These are phyloP conservation scores for Melipona beecheii DNA, from an alignment of 2,888 invertebrate genomes.

Conservation along the genomic window DNA sequence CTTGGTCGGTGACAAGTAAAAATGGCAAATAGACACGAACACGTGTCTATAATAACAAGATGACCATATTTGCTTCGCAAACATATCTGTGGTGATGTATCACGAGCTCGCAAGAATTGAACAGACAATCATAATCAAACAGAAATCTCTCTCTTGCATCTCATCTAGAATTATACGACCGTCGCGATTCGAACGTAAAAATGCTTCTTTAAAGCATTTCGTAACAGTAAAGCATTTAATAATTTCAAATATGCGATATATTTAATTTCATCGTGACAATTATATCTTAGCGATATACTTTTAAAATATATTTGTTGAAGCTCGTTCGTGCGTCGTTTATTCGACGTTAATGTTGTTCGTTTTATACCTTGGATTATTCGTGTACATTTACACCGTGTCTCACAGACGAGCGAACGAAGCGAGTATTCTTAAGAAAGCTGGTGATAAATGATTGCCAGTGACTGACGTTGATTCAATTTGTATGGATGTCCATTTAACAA, in stretches of 20 bases:
- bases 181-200: not conserved
- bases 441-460: constrained; percentile 69
- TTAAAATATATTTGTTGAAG: not conserved
- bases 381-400: not conserved
- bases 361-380: constrained; percentile 25
- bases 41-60: not conserved
- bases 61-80: constrained; percentile 1
- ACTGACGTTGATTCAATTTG: constrained; percentile 73
- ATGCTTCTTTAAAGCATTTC: not conserved
- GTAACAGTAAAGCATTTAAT: too few relatives aligned
- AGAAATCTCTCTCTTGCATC: too few relatives aligned
- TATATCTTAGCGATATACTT: too few relatives aligned
- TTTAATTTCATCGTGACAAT: too few relatives aligned
- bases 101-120: not conserved
- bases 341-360: not conserved
- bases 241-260: too few relatives aligned
- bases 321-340: not conserved
- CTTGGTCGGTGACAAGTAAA: constrained; percentile 29
- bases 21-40: constrained; percentile 18
- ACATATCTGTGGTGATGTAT: not conserved
- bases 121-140: not conserved
- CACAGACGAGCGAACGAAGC: constrained; percentile 34
- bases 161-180: not conserved
- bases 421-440: constrained; percentile 57
- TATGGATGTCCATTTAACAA: constrained; percentile 65